Base-by-base conservation (phyloP, 1,140 invertebrate genomes). In the Cryptotermes secundus region DNA sequence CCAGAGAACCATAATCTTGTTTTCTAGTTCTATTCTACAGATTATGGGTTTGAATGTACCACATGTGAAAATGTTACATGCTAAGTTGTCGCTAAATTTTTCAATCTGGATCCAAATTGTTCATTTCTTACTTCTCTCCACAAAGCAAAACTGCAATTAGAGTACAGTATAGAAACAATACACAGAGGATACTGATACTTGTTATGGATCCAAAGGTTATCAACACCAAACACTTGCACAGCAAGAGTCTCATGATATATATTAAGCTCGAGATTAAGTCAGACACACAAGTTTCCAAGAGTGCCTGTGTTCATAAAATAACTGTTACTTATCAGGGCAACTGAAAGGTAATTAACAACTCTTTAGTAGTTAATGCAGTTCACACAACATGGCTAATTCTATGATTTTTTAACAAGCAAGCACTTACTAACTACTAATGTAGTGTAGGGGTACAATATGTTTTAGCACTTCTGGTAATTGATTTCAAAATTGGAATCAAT, bases 271-370 rank as follows among this genome's bases (percentile, higher is more conserved):
- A 72, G 59, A 72, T 72, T 72, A 59, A 59, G 53, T 59, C 53
- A 59, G 53, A 72, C 59, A 72, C 59, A 72, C 59, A 72, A 72
- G 59, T 72, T 72, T 26, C n/a, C n/a, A 72, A n/a, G 59, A 72
- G 26, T 72, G 59, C 59, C n/a, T 31, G 31, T 72, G 59, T 6
- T 72, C 26, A 31, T 72, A 72, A n/a, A 72, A 72, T 72, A n/a
- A n/a, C 26, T 72, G 59, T 31, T 72, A n/a, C n/a, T 31, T 72
- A 72, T 72, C 59, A 16, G 31, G 59, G 59, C 59, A 72, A 72
- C 59, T n/a, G 6, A n/a, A 72, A 72, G 59, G 59, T 72, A 72
- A 72, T 72, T 72, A 72, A 26, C 26, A n/a, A n/a, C 26, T 72
- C 10, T 72, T 72, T 26, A 72, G 1, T 72, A 72, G 59, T 72